A percentile compares a stretch with the other conserved stretches of the same genome.
Conservation (phyloP, 92 coral and sea anemone species). For the Pocillopora grandis region DNA sequence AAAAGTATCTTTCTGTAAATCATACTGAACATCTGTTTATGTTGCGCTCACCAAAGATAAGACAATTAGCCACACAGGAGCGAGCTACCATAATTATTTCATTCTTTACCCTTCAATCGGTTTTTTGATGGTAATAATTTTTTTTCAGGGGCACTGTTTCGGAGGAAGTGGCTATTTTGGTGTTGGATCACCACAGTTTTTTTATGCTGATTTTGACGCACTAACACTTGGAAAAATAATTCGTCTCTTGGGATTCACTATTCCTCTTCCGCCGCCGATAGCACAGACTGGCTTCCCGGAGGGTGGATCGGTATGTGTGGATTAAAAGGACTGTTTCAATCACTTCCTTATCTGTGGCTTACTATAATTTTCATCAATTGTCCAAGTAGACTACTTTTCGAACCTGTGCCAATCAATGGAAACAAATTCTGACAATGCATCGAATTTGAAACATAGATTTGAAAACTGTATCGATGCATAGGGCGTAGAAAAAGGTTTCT, state of each 20-base stretch:
- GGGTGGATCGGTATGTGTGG: constrained; percentile 63
- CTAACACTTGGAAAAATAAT: constrained; percentile 83
- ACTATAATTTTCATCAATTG: too few relatives aligned
- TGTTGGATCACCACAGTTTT: constrained; percentile 81
- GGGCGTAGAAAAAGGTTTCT: too few relatives aligned
- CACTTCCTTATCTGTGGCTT: too few relatives aligned
- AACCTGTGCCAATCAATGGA: too few relatives aligned
- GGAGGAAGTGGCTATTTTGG: constrained; percentile 90
- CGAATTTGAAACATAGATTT: too few relatives aligned
- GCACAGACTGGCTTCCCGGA: constrained; percentile 85
- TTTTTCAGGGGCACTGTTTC: constrained; percentile 87
- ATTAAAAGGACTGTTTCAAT: too few relatives aligned
- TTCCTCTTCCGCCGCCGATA: constrained; percentile 89
- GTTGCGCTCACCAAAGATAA: too few relatives aligned
- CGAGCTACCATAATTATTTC: not conserved
- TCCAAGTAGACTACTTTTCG: too few relatives aligned
- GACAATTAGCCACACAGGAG: not conserved
- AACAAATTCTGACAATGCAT: too few relatives aligned
- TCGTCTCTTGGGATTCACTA: constrained; percentile 67
- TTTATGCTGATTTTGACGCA: constrained; percentile 75
- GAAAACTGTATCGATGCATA: too few relatives aligned
- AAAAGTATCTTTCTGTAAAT: too few relatives aligned
- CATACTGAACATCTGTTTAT: too few relatives aligned
- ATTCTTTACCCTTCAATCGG: not conserved
- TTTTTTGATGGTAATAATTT: not conserved